A percentile compares a stretch with the other conserved stretches of the same genome.
Conservation (phyloP, 1,140 invertebrate species). For the Antheraea mylitta region DNA sequence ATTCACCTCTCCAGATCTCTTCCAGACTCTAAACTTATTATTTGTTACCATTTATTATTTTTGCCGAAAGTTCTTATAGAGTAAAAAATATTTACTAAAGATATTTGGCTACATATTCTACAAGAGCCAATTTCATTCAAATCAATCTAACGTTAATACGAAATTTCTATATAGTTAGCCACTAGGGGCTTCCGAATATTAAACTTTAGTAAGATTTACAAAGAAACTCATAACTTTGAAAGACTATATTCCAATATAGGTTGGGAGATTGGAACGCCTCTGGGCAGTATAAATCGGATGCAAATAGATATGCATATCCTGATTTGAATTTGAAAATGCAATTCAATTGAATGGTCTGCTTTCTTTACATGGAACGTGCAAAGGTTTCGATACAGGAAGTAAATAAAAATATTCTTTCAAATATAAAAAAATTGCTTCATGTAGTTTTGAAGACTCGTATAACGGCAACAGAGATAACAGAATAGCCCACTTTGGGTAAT, state of each 20-base stretch:
- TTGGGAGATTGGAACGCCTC: conserved; percentile 7
- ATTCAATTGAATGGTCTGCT: conserved; percentile 18
- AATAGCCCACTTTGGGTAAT: no score
- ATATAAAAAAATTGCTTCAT: no score
- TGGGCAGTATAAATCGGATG: conserved; percentile 11
- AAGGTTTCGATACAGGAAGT: neutral
- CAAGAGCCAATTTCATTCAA: neutral
- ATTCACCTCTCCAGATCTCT: no score
- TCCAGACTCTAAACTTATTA: no score
- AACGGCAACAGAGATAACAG: no score
- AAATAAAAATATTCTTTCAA: no score
- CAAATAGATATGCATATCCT: conserved; percentile 21
- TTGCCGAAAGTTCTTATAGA: no score
- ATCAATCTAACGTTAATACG: neutral
- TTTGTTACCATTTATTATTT: no score
- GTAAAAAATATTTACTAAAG: no score
- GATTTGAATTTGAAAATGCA: conserved; percentile 19
- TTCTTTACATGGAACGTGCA: conserved; percentile 2
- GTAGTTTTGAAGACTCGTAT: no score
- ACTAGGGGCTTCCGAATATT: neutral
- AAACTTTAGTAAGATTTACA: neutral
- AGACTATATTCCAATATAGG: conserved; percentile 3
- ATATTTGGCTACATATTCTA: neutral
- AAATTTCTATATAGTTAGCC: neutral
- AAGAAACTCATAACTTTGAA: neutral